A percentile compares a stretch with the other conserved stretches of the same genome.
These are phyloP conservation scores for Strigops habroptila DNA, from an alignment of 2,113 vertebrate species.

Conservation along the genomic window DNA sequence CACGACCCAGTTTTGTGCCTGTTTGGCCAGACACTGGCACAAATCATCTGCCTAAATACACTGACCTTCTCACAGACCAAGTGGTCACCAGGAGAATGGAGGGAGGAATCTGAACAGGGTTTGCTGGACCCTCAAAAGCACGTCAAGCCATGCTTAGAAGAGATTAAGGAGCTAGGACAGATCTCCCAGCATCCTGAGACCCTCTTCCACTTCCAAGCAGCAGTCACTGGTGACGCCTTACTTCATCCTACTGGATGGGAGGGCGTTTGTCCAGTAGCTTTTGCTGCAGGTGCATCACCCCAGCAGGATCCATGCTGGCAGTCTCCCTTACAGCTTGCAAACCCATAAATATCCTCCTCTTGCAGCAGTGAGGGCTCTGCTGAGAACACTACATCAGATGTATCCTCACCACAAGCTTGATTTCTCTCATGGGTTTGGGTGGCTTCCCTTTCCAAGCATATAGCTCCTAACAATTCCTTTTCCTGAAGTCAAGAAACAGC, in stretches of 20 bases:
- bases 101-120: not conserved
- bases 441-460: fast-evolving
- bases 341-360: not conserved
- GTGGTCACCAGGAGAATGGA: not conserved
- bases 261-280: not conserved
- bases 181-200: not conserved
- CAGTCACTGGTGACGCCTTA: not conserved
- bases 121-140: not conserved
- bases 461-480: not conserved
- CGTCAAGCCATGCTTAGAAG: not conserved
- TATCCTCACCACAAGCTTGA: fast-evolving
- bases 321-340: not conserved
- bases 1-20: not conserved
- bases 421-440: not conserved
- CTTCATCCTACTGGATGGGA: not conserved
- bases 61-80: not conserved
- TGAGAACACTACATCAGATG: not conserved
- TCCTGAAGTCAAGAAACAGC: not conserved
- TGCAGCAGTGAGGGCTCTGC: not conserved
- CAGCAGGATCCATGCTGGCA: too few relatives aligned
- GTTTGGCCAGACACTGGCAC: not conserved
- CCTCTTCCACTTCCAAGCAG: not conserved
- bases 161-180: not conserved
- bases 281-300: not conserved
- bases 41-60: not conserved